Conservation (phyloP, 2,113 vertebrate species). For the Oreocharis arfaki region DNA sequence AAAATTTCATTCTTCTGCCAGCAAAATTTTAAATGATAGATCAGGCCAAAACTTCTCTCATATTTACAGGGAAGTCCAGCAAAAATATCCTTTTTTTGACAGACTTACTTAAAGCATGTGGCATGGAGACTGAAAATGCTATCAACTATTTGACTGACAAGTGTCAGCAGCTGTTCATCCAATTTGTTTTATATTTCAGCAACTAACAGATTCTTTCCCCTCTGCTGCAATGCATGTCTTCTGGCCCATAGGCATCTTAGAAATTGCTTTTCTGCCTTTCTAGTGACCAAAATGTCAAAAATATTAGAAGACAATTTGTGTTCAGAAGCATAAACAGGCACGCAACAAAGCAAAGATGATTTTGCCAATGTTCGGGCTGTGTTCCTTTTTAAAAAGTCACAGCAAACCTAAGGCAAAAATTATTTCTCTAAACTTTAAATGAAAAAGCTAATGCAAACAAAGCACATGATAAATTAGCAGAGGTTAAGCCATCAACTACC, state of each 20-base stretch:
- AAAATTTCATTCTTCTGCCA: constrained; percentile 51
- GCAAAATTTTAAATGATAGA: constrained; percentile 57
- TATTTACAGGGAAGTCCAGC: constrained; percentile 63
- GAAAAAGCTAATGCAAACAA: not conserved
- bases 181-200: constrained; percentile 70
- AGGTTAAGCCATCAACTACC: not conserved
- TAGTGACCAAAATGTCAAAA: constrained; percentile 47
- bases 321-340: constrained; percentile 46
- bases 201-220: constrained; percentile 60
- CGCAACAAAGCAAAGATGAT: constrained; percentile 22
- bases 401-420: constrained; percentile 52
- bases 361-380: not conserved
- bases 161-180: constrained; percentile 71
- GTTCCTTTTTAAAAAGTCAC: constrained; percentile 13
- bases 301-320: constrained; percentile 47
- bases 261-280: constrained; percentile 50
- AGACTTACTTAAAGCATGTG: constrained; percentile 65
- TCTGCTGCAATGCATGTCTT: constrained; percentile 54
- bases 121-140: constrained; percentile 69
- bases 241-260: constrained; percentile 51
- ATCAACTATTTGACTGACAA: constrained; percentile 71
- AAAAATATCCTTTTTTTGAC: constrained; percentile 64
- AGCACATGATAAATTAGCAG: not conserved
- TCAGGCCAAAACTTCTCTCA: constrained; percentile 64
- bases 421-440: not conserved